Percentiles rank a stretch among this genome's conserved stretches.
Evolutionary conservation across 1,140 invertebrate genomes (phyloP).

Genomic region (Caenorhabditis inopinata): DNA sequence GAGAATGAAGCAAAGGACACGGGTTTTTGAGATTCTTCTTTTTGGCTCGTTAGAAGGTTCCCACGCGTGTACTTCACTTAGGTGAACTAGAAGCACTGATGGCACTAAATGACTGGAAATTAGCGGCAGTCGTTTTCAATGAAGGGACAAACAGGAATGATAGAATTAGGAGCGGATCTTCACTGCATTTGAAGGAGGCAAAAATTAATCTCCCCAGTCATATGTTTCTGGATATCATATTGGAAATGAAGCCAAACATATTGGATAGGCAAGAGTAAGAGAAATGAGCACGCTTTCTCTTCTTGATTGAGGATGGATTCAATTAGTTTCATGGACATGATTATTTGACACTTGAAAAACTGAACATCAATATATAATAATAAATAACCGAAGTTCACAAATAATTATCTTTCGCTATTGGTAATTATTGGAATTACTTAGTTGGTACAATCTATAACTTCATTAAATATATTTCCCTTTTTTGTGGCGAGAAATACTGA

Average conservation of each 20-base stretch:
- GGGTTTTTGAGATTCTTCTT: neutral
- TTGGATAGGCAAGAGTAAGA: constrained; percentile 10
- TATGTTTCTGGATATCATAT: constrained; percentile 21
- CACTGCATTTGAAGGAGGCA: neutral
- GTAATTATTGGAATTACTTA: no score
- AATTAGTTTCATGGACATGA: neutral
- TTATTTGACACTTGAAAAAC: neutral
- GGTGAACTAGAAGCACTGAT: no score
- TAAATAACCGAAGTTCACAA: no score
- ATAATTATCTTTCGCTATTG: no score
- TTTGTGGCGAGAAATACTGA: neutral
- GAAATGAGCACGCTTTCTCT: neutral
- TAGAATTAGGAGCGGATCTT: neutral
- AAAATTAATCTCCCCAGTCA: constrained; percentile 13
- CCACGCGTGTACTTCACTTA: neutral
- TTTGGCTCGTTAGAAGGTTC: no score
- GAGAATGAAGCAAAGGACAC: neutral
- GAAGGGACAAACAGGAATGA: neutral
- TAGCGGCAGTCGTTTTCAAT: neutral
- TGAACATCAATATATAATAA: neutral
- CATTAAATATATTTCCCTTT: no score
- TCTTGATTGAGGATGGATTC: constrained; percentile 5
- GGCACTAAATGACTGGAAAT: no score
- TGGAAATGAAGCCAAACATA: constrained; percentile 12
- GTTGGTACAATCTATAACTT: no score